A percentile compares a stretch with the other conserved stretches of the same genome.
Conservation (phyloP, 2,888 invertebrate genomes). For the Andrena camellia region DNA sequence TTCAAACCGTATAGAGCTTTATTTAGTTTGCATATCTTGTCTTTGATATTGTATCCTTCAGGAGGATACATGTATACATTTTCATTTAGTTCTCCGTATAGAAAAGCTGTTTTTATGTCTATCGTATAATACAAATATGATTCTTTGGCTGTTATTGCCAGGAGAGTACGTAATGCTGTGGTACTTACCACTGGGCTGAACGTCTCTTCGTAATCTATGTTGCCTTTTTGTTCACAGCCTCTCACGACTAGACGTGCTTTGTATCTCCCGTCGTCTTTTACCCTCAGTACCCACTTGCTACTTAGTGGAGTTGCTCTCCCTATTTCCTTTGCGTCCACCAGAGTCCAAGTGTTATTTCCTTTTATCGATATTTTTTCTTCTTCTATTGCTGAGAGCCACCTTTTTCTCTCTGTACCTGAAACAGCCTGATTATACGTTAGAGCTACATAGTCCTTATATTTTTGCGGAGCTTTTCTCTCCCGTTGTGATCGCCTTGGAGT, state of each 20-base stretch:
- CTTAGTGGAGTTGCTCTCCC: background rate
- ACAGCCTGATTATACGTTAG: background rate
- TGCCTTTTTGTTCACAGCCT: background rate
- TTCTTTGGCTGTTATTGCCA: background rate
- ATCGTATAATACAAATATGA: background rate
- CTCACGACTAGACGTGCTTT: background rate
- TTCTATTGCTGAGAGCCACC: background rate
- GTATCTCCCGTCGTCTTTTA: background rate
- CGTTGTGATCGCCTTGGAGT: background rate
- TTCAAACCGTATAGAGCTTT: conserved; percentile 13
- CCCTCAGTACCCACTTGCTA: conserved; percentile 13
- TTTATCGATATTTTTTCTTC: background rate
- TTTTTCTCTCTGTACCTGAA: background rate
- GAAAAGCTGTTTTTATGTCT: background rate
- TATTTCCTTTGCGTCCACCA: background rate
- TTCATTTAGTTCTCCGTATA: background rate
- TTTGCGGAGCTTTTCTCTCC: background rate
- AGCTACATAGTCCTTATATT: background rate
- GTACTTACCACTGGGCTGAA: background rate
- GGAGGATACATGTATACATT: background rate
- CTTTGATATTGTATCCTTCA: background rate
- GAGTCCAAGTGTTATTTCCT: background rate
- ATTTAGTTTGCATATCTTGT: conserved; percentile 10
- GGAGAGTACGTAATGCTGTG: background rate
- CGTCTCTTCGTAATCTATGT: background rate